A percentile compares a stretch with the other conserved stretches of the same genome.
Conservation (phyloP, 2,888 invertebrate species). For the Sarcophaga caerulescens region DNA sequence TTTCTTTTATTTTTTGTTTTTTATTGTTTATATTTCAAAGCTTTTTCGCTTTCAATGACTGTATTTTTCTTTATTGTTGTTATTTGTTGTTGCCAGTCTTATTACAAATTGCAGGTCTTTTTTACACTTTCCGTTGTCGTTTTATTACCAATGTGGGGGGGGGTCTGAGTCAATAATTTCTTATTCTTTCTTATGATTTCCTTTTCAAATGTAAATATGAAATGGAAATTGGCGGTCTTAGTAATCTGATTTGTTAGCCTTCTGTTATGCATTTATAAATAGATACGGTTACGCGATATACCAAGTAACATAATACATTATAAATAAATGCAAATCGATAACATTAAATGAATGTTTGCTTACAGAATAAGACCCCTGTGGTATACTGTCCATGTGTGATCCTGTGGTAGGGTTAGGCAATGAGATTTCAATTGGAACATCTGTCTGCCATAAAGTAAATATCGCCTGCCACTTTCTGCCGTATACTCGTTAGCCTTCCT, state of each 20-base stretch:
- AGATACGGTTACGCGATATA: slow-evolving; percentile 33
- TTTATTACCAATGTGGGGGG: neutral
- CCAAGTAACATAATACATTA: too few relatives aligned
- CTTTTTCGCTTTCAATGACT: neutral
- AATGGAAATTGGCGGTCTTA: neutral
- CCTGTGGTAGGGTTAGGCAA: too few relatives aligned
- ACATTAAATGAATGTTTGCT: too few relatives aligned
- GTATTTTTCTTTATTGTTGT: neutral
- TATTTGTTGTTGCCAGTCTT: slow-evolving; percentile 17
- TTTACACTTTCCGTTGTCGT: slow-evolving; percentile 50
- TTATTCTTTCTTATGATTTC: neutral
- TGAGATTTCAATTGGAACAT: too few relatives aligned
- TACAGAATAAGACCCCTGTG: too few relatives aligned
- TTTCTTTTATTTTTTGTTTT: neutral
- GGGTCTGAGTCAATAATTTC: slow-evolving; percentile 23
- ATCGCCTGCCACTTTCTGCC: too few relatives aligned
- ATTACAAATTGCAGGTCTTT: slow-evolving; percentile 69
- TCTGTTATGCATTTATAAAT: slow-evolving; percentile 33
- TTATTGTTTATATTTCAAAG: neutral
- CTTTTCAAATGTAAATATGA: neutral
- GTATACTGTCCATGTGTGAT: too few relatives aligned
- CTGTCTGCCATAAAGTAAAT: too few relatives aligned
- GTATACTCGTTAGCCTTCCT: too few relatives aligned
- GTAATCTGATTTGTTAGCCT: slow-evolving; percentile 5
- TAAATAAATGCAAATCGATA: too few relatives aligned